Conservation (phyloP, 2,797 vertebrate genomes). For the Vireo griseus region DNA sequence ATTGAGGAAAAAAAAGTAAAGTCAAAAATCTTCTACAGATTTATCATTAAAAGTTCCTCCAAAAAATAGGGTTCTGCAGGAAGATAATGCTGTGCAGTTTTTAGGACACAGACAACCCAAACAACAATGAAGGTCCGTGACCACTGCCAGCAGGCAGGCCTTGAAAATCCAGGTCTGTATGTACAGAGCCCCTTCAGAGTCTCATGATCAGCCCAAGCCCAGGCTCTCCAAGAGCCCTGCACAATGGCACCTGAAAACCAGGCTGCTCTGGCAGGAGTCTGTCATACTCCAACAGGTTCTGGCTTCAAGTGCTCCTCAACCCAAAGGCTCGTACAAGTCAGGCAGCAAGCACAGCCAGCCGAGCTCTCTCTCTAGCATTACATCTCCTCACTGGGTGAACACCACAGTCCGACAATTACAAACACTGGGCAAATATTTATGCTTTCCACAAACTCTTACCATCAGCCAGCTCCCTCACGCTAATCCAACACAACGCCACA, state of each 20-base stretch:
- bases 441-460: not conserved
- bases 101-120: not conserved
- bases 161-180: not conserved
- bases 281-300: not conserved
- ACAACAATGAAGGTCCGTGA: not conserved
- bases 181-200: not conserved
- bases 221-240: not conserved
- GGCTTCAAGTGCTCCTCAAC: not conserved
- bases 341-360: not conserved
- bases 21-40: not conserved
- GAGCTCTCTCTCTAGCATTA: not conserved
- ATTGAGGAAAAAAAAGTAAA: not conserved
- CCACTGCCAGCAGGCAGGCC: not conserved
- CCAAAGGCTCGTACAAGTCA: not conserved
- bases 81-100: not conserved
- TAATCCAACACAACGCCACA: fast-evolving
- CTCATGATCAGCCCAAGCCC: not conserved
- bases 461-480: not conserved
- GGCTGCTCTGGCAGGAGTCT: not conserved
- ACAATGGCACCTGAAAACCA: fast-evolving
- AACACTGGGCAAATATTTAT: not conserved
- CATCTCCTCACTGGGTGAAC: not conserved
- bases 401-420: not conserved
- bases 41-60: not conserved
- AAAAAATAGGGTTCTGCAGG: not conserved